Base-by-base conservation (phyloP, 2,888 invertebrate species). In the Clepsis dumicolana region DNA sequence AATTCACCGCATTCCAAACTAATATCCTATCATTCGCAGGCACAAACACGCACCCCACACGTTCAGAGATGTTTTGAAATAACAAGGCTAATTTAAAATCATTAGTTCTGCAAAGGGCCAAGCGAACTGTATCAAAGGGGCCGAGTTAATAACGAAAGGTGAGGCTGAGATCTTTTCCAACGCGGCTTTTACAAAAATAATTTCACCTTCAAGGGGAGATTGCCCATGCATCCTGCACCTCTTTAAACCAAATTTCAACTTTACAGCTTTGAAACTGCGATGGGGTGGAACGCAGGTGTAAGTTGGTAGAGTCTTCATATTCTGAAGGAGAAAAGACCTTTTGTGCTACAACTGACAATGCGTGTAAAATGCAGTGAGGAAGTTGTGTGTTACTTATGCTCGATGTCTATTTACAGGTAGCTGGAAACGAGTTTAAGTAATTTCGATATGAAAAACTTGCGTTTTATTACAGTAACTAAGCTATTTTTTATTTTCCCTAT, bases 81-180 rank as follows among this genome's bases (percentile, higher is more conserved):
- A 87, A 85, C 82, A 76, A 80, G 80, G 81, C 73, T 79, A 82
- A 82, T 88, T 88, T 88, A 85, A 89, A 91, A 88, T 87, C 90
- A 90, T 91, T 90, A 90, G 87, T 84, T 84, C 72, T 73, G 75
- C 79, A 76, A 77, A 85, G 83, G 86, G 85, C 77, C 77, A 77
- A 75, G 74, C 71, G 79, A 80, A 87, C 84, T 90, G 87, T 85
- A 89, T 90, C 88, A 91, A 91, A 90, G 84, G 84, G 87, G 81
- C 83, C 83, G 76, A 88, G 90, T 92, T 91, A 90, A 93, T 91
- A 91, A 90, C 77, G 87, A 84, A 90, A 91, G 91, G 89, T 88
- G 89, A 89, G 84, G 84, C 81, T 71, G 83, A 86, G 87, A 87
- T 88, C 83, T 88, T 87, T 88, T 87, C 82, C 85, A 80, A 79